These are phyloP conservation scores for Callaeas wilsoni DNA, from an alignment of 2,113 vertebrate species.

Conservation along the genomic window DNA sequence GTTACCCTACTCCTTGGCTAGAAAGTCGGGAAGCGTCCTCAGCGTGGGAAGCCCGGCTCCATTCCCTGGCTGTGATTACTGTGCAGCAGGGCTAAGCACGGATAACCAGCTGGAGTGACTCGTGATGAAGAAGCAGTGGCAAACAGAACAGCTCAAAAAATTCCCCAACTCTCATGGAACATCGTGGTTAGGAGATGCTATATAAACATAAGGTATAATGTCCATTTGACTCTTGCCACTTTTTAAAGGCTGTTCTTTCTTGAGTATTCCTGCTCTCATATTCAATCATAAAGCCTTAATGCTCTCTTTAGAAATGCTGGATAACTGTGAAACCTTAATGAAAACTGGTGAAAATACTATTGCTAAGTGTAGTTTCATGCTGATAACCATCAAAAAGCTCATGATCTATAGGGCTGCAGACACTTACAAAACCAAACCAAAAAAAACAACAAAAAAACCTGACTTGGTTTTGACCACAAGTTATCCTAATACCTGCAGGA, in stretches of 20 bases:
- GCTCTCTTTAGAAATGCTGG: background rate
- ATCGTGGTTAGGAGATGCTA: background rate
- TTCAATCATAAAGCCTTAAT: background rate
- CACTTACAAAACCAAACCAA: background rate
- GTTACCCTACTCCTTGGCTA: background rate
- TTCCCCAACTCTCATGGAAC: background rate
- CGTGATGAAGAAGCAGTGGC: background rate
- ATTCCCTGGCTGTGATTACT: background rate
- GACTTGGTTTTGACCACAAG: background rate
- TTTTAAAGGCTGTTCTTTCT: background rate
- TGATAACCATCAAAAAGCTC: background rate
- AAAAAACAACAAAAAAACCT: background rate
- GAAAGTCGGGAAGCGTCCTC: background rate
- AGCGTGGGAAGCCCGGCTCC: background rate
- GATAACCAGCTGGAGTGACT: background rate
- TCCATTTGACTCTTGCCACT: background rate
- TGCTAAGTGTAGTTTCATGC: background rate
- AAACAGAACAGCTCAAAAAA: background rate
- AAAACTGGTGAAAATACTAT: background rate
- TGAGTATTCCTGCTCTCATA: background rate
- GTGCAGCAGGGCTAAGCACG: background rate
- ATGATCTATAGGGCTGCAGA: background rate
- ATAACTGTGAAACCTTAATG: background rate
- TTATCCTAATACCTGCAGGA: background rate
- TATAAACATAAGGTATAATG: background rate